Percentiles rank a stretch among this genome's conserved stretches.
These are phyloP conservation scores for Stratiolaelaps scimitus DNA, from an alignment of 1,140 invertebrate genomes.

Conservation along the genomic window DNA sequence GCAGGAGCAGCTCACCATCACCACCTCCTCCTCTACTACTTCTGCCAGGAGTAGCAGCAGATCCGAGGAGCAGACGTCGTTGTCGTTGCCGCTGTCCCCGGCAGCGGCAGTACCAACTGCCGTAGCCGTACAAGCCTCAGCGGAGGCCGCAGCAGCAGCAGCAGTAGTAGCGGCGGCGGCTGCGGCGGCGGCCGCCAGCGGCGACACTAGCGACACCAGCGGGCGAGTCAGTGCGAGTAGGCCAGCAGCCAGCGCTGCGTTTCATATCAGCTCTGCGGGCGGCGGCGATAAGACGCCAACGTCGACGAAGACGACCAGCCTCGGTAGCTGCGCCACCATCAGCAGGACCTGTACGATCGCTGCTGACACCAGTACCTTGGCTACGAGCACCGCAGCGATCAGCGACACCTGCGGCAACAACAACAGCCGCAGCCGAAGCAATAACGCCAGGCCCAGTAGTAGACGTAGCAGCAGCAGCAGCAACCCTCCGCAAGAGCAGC, in stretches of 20 bases:
- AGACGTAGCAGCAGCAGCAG: neutral
- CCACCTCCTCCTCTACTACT: too few relatives aligned
- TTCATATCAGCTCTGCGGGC: slow-evolving; percentile 26
- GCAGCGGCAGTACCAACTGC: neutral
- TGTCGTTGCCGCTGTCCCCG: too few relatives aligned
- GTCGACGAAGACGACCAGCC: neutral
- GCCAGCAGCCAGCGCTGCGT: neutral
- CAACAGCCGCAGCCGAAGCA: neutral
- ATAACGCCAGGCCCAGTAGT: neutral
- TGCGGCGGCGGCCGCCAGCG: too few relatives aligned
- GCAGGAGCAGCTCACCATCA: too few relatives aligned
- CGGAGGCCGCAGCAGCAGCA: neutral
- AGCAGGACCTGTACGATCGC: neutral
- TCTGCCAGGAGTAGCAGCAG: too few relatives aligned
- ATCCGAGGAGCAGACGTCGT: too few relatives aligned
- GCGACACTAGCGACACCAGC: neutral
- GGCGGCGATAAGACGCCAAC: slow-evolving; percentile 13
- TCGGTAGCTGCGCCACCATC: neutral
- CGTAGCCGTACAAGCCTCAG: neutral
- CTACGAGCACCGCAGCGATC: too few relatives aligned
- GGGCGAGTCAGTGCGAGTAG: neutral
- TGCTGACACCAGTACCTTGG: too few relatives aligned
- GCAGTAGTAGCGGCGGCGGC: too few relatives aligned
- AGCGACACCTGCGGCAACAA: neutral
- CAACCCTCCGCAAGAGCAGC: neutral